These are phyloP conservation scores for Acanthoscelides obtectus DNA, from an alignment of 2,888 invertebrate species.

Conservation along the genomic window DNA sequence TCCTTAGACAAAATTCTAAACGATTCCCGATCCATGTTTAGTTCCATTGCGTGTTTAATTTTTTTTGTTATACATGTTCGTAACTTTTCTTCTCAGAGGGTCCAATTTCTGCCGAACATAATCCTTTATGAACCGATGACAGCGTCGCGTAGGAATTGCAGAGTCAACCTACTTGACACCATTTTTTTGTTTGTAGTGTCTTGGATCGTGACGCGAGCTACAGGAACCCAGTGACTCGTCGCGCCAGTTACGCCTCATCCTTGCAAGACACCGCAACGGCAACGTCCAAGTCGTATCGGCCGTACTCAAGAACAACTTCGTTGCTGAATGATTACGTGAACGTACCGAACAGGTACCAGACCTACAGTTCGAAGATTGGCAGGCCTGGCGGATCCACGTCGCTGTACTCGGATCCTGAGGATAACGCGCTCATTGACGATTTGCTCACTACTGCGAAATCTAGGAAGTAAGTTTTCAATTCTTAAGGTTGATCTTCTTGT, in stretches of 20 bases:
- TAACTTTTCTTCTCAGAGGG: no score
- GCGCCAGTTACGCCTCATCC: conserved; percentile 9
- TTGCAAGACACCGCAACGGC: conserved; percentile 1
- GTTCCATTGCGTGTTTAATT: no score
- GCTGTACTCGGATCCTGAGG: conserved; percentile 40
- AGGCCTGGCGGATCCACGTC: conserved; percentile 30
- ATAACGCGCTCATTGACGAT: conserved; percentile 38
- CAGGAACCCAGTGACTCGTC: conserved; percentile 29
- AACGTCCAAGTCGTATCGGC: conserved; percentile 29
- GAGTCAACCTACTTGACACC: no score
- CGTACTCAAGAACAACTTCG: conserved; percentile 38
- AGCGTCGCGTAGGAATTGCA: no score
- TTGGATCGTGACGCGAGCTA: conserved; percentile 37
- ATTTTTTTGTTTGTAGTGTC: conserved; percentile 39
- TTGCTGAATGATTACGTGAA: conserved; percentile 42
- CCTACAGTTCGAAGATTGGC: conserved; percentile 34
- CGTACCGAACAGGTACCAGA: conserved; percentile 43
- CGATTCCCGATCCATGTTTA: no score
- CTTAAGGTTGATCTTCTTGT: no score
- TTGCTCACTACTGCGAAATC: conserved; percentile 39
- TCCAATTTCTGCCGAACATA: no score
- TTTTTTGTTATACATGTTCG: no score
- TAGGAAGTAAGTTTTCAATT: conserved; percentile 39
- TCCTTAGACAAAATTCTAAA: no score
- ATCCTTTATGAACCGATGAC: no score